phyloP scores from a whole-genome alignment of 2,113 vertebrate species.

The Leucopsar rothschildi region DNA sequence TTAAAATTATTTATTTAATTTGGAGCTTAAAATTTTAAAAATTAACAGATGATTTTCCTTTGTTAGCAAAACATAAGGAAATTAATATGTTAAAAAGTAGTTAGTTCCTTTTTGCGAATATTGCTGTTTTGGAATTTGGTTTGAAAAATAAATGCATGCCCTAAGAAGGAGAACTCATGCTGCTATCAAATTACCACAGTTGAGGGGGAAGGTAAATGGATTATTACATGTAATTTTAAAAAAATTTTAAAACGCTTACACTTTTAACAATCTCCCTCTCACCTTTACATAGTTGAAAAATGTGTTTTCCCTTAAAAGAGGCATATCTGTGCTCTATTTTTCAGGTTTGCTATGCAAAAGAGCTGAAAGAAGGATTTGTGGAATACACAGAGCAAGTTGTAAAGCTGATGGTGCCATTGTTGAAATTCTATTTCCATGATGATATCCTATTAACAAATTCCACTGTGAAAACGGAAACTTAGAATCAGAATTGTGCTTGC shows the following conservation, averaged over 20 bases:
- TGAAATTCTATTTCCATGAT: conserved; percentile 99
- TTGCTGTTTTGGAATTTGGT: neutral
- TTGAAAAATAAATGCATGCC: neutral
- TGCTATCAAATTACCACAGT: neutral
- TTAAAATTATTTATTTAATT: neutral
- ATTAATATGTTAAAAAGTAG: neutral
- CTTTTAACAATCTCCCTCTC: neutral
- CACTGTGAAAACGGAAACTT: neutral
- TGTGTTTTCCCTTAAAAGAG: neutral
- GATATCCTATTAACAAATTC: conserved; percentile 86
- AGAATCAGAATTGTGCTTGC: neutral
- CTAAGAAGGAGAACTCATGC: neutral
- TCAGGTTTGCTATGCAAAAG: conserved; percentile 98
- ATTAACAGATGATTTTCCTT: neutral
- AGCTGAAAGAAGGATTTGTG: conserved; percentile 97
- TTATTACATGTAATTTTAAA: neutral
- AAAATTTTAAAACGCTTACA: too few relatives aligned
- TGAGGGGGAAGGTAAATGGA: neutral
- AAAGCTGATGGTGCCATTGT: conserved; percentile 96
- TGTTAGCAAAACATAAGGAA: neutral
- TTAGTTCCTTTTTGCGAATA: neutral
- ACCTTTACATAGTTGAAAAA: neutral
- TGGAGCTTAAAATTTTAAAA: neutral
- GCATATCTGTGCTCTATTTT: neutral
- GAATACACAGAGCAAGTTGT: conserved; percentile 98